Evolutionary conservation across 2,888 invertebrate species (phyloP), one percentile per base, ranked within the genome.

Genomic region (Osedax frankpressi): DNA sequence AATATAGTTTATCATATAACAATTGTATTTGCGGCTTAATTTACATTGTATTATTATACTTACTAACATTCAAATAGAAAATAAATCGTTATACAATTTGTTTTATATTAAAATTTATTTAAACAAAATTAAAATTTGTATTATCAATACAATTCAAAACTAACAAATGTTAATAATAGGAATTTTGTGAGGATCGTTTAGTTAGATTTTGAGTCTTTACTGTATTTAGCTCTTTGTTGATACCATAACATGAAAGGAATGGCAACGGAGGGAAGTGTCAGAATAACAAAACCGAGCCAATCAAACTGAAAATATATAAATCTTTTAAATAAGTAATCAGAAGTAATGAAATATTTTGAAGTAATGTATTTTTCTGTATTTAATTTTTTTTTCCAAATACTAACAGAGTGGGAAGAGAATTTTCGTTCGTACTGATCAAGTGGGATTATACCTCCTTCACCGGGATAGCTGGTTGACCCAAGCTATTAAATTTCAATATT

Each of bases 231-330:
- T 86, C 95, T 95, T 81, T 94, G 94, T 28, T 91, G 90, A 86
- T 89, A 93, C 95, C 96, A 97, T 76, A 97, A 87, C 44, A 90
- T 89, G 84, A 93, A 92, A 74, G 96, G 96, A 83, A 97, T 94
- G 65, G 91, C 92, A 68, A 97, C 87, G 1, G 95, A 94, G 2
- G 96, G 95, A 76, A 95, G 87, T 28, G 94, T 92, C 94, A 98
- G 94, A 74, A 97, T 89, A 44, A 93, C 93, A 82, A 98, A 98
- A 28, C 94, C 93, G 73, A 91, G 88, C 98, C 97, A 98, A 86
- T 96, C 96, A 76, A 94, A 76, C 85, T 84, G 81, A 11, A 11
- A 44, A 44, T 44, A 11, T 44, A 44, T 44, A 11, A 44, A 19
- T 44, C 19, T 11, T 44, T 44, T 44, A 44, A 44, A 11, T 44